Base-by-base conservation (phyloP, 2,113 vertebrate genomes). In the Scophthalmus maximus region DNA sequence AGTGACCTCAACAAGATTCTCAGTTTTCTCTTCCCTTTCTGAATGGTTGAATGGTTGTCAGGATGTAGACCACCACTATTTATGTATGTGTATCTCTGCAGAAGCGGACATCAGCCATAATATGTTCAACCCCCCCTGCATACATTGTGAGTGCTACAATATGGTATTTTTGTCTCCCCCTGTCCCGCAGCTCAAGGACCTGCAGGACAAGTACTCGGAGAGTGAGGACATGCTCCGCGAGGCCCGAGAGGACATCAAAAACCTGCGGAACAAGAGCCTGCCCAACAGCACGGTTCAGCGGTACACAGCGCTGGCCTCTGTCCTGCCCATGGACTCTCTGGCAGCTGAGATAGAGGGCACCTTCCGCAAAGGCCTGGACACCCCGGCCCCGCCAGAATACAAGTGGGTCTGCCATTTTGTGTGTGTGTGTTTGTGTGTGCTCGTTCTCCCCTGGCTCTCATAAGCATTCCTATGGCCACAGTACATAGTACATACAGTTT, bases 271-370 rank as follows among this genome's bases (percentile, higher is more conserved):
- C 83, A 95, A 93, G 68, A 94, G 83, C 55, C 78, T 93, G 1
- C 94, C 95, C 30, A 92, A 94, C 81, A 94, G 95, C 85, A 95
- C 93, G 0, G 91, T 96, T 79, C 92, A 94, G 87, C 93, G 92
- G 42, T 96, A 94, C 85, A 91, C 93, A 2, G 79, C 93, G 0
- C 61, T 94, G 36, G 90, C 93, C 22, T 88, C 93, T 0, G 89
- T 95, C 0, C 86, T 95, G 50, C 95, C 96, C 50, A 88, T 96
- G 96, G 96, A 96, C 90, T 95, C 95, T 0, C 89, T 97, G 78
- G 96, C 95, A 0, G 95, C 96, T 1, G 96, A 98, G 91, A 96
- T 96, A 53, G 96, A 97, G 70, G 94, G 92, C 9, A 95, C 91
- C 3, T 95, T 95, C 85, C 93, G 95, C 38, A 98, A 94, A 85